phyloP scores from a whole-genome alignment of 2,888 invertebrate species.

The Tetramorium bicarinatum region DNA sequence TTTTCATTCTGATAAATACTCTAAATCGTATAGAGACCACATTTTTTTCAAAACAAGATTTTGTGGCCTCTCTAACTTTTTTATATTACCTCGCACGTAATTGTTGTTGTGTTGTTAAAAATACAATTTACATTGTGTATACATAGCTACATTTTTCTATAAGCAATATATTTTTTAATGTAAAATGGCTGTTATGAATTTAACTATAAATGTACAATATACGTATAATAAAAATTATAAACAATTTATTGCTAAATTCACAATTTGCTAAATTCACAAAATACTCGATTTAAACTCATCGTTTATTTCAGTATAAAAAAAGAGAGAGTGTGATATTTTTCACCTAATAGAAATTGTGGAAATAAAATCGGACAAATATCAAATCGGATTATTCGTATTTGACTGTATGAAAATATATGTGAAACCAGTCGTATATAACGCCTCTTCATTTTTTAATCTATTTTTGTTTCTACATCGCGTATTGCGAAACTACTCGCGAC shows the following conservation, averaged over 20 bases:
- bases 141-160: neutral
- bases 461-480: slow-evolving; percentile 3
- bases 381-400: neutral
- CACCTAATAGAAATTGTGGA: neutral
- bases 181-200: neutral
- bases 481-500: neutral
- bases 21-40: neutral
- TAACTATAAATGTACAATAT: neutral
- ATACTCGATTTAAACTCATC: neutral
- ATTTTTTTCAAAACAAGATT: neutral
- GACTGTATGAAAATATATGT: neutral
- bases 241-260: neutral
- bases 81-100: neutral
- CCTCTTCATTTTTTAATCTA: neutral
- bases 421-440: neutral
- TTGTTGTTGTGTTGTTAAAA: neutral
- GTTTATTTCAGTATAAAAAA: neutral
- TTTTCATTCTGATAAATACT: neutral
- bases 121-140: neutral
- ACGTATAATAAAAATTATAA: neutral
- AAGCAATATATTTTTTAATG: neutral
- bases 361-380: neutral
- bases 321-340: neutral
- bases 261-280: neutral
- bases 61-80: neutral